Percentiles rank a stretch among this genome's conserved stretches.
Conservation (phyloP, 2,888 invertebrate species). For the Xanthorhoe spadicearia region DNA sequence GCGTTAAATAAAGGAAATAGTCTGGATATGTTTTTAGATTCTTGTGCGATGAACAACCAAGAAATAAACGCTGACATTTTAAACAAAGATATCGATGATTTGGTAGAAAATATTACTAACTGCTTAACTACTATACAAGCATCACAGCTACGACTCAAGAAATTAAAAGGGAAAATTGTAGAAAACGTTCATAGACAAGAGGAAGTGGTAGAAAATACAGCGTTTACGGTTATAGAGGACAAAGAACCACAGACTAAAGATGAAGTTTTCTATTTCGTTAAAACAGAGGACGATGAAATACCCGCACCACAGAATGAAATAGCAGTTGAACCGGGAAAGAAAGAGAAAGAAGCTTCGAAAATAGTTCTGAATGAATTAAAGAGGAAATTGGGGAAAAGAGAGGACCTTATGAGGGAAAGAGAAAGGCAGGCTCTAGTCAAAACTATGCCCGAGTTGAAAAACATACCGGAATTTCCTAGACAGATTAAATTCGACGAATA, state of each 20-base stretch:
- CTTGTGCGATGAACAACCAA: conserved; percentile 70
- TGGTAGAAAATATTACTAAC: conserved; percentile 70
- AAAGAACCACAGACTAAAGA: conserved; percentile 69
- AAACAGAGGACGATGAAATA: conserved; percentile 69
- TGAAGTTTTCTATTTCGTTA: conserved; percentile 79
- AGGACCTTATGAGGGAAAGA: conserved; percentile 78
- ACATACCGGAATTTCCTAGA: conserved; percentile 75
- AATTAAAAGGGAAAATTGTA: conserved; percentile 63
- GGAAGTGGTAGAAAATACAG: conserved; percentile 50
- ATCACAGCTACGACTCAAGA: conserved; percentile 71
- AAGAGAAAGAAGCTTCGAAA: conserved; percentile 70
- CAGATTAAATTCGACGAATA: conserved; percentile 70
- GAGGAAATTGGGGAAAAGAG: conserved; percentile 75
- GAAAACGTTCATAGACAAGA: conserved; percentile 48
- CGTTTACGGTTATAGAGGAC: conserved; percentile 68
- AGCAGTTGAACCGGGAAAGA: conserved; percentile 70
- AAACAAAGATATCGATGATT: conserved; percentile 70
- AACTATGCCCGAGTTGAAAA: conserved; percentile 75
- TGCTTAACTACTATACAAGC: conserved; percentile 67
- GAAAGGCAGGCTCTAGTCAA: conserved; percentile 77
- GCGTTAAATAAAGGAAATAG: conserved; percentile 69
- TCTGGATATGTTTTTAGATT: conserved; percentile 75
- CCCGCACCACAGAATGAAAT: conserved; percentile 57
- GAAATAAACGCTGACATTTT: conserved; percentile 66
- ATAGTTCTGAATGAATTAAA: conserved; percentile 73